Percentiles rank a stretch among this genome's conserved stretches.
Evolutionary conservation across 2,888 invertebrate genomes (phyloP).

Genomic region (Drosophila helvetica): DNA sequence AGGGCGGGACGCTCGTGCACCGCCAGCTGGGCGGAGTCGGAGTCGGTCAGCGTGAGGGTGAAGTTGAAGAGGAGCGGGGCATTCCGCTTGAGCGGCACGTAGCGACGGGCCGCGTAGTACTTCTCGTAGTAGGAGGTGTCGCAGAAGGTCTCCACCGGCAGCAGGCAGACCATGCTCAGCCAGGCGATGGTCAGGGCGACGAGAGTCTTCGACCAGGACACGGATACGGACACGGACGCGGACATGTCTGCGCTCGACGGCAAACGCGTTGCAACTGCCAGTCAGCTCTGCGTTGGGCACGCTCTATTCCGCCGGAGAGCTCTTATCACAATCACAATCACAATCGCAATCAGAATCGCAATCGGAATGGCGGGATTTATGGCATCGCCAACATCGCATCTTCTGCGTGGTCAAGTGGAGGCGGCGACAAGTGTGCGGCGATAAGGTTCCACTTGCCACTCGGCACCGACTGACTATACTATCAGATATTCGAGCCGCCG

Average conservation of each 20-base stretch:
- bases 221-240: not conserved
- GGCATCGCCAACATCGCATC: slow-evolving; percentile 25
- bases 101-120: slow-evolving; percentile 78
- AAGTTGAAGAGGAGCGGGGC: slow-evolving; percentile 69
- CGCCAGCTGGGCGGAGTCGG: slow-evolving; percentile 83
- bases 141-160: slow-evolving; percentile 73
- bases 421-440: slow-evolving; percentile 28
- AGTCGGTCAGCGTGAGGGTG: slow-evolving; percentile 52
- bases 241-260: slow-evolving; percentile 44
- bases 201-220: slow-evolving; percentile 45
- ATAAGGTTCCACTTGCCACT: slow-evolving; percentile 34
- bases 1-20: slow-evolving; percentile 88
- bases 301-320: not conserved
- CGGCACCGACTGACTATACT: slow-evolving; percentile 4
- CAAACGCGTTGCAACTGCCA: slow-evolving; percentile 58
- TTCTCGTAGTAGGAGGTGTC: slow-evolving; percentile 82
- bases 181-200: slow-evolving; percentile 58
- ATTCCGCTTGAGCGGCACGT: slow-evolving; percentile 71
- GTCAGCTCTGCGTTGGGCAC: not conserved
- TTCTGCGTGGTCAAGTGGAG: slow-evolving; percentile 14
- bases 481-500: slow-evolving; percentile 23
- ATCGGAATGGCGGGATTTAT: slow-evolving; percentile 35
- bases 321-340: slow-evolving; percentile 23
- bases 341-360: slow-evolving; percentile 12
- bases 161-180: slow-evolving; percentile 67